These are phyloP conservation scores for Chiroxiphia lanceolata DNA, from an alignment of 2,797 vertebrate genomes.

Conservation along the genomic window DNA sequence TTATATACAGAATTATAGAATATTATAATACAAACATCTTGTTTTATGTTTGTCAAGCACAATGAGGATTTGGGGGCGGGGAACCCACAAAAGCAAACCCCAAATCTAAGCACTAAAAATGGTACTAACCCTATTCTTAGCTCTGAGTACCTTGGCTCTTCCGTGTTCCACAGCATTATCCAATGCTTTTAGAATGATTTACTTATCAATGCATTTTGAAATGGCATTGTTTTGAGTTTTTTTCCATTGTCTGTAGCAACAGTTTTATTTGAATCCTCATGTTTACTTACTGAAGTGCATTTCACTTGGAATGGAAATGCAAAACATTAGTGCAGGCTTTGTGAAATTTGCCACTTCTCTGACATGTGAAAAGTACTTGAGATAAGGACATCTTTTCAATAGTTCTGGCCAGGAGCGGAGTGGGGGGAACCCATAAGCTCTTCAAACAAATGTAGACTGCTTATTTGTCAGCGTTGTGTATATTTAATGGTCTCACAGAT, in stretches of 20 bases:
- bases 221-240: not conserved
- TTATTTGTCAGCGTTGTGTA: constrained; percentile 73
- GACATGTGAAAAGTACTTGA: constrained; percentile 83
- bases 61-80: not conserved
- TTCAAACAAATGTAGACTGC: constrained; percentile 77
- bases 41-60: constrained; percentile 31
- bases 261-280: constrained; percentile 69
- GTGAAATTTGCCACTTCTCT: constrained; percentile 81
- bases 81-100: not conserved
- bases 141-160: constrained; percentile 25
- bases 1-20: not conserved
- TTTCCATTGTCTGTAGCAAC: constrained; percentile 60
- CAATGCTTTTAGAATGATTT: constrained; percentile 60
- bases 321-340: constrained; percentile 79
- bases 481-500: constrained; percentile 72
- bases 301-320: constrained; percentile 81
- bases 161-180: constrained; percentile 16
- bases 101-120: not conserved
- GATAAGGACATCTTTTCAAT: constrained; percentile 83
- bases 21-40: not conserved
- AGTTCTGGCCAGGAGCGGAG: constrained; percentile 51
- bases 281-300: constrained; percentile 80
- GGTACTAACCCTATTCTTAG: not conserved
- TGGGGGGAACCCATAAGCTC: constrained; percentile 52
- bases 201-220: constrained; percentile 66